phyloP scores from a whole-genome alignment of 2,888 invertebrate genomes.

The Agrypnus murinus region DNA sequence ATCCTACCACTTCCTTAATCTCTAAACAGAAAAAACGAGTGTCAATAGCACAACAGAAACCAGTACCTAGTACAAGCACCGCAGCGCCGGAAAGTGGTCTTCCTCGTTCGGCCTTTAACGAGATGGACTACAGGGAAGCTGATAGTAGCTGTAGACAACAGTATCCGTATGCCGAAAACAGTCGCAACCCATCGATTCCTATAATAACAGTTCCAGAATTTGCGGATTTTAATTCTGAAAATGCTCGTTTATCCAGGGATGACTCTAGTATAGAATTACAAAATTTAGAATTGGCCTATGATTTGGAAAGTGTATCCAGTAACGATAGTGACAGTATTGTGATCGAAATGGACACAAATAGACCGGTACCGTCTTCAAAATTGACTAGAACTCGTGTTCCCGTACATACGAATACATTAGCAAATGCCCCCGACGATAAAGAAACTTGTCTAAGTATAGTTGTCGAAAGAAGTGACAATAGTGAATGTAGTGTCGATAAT shows the following conservation, averaged over 20 bases:
- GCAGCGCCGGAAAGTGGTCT: slow-evolving; percentile 61
- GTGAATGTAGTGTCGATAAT: slow-evolving; percentile 59
- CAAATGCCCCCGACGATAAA: slow-evolving; percentile 54
- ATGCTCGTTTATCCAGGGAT: slow-evolving; percentile 63
- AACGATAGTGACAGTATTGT: slow-evolving; percentile 59
- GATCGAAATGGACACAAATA: slow-evolving; percentile 48
- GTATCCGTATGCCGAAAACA: slow-evolving; percentile 18
- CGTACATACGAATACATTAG: slow-evolving; percentile 44
- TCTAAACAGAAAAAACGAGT: slow-evolving; percentile 69
- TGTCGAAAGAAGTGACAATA: slow-evolving; percentile 65
- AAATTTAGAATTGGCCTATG: slow-evolving; percentile 66
- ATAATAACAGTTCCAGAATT: slow-evolving; percentile 62
- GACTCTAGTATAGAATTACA: slow-evolving; percentile 71
- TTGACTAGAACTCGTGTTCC: slow-evolving; percentile 66
- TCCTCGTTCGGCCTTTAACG: slow-evolving; percentile 61
- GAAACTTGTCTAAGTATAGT: slow-evolving; percentile 68
- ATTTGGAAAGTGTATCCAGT: slow-evolving; percentile 68
- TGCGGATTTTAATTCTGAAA: slow-evolving; percentile 61
- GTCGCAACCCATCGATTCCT: slow-evolving; percentile 58
- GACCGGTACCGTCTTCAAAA: slow-evolving; percentile 58
- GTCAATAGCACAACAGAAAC: slow-evolving; percentile 69
- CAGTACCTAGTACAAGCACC: slow-evolving; percentile 69
- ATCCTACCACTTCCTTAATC: slow-evolving; percentile 63
- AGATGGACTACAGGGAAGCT: slow-evolving; percentile 58
- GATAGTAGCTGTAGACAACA: slow-evolving; percentile 47